Conservation (phyloP, 2,888 invertebrate species). For the Drosophila imparisetae region DNA sequence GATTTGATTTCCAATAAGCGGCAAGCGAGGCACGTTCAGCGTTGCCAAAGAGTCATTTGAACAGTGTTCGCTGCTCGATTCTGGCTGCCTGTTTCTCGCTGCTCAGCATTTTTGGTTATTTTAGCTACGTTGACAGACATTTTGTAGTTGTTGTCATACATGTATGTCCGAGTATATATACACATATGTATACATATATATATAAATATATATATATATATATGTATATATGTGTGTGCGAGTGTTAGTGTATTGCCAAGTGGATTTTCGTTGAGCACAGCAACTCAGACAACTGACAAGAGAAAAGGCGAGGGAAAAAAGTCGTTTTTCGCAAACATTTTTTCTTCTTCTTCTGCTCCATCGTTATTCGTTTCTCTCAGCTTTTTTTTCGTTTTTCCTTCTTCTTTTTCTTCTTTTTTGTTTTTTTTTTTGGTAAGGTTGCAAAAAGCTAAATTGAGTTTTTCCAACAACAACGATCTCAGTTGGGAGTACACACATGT, state of each 20-base stretch:
- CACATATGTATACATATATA: background rate
- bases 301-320: conserved; percentile 40
- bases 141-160: conserved; percentile 43
- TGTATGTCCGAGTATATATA: background rate
- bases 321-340: conserved; percentile 54
- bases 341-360: conserved; percentile 45
- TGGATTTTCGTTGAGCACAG: conserved; percentile 68
- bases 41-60: conserved; percentile 47
- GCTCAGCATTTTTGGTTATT: conserved; percentile 44
- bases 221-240: background rate
- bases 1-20: conserved; percentile 81
- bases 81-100: conserved; percentile 16
- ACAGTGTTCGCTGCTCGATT: conserved; percentile 22
- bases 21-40: conserved; percentile 75
- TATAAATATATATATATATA: background rate
- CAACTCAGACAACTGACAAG: conserved; percentile 69
- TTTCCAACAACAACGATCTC: conserved; percentile 73
- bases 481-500: conserved; percentile 34
- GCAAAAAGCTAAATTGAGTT: conserved; percentile 78
- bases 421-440: conserved; percentile 63
- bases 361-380: conserved; percentile 26
- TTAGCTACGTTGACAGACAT: conserved; percentile 69
- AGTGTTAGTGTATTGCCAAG: conserved; percentile 39
- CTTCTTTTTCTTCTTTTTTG: conserved; percentile 13
- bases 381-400: background rate